phyloP scores from a whole-genome alignment of 2,113 vertebrate species.

The Cinclus cinclus region DNA sequence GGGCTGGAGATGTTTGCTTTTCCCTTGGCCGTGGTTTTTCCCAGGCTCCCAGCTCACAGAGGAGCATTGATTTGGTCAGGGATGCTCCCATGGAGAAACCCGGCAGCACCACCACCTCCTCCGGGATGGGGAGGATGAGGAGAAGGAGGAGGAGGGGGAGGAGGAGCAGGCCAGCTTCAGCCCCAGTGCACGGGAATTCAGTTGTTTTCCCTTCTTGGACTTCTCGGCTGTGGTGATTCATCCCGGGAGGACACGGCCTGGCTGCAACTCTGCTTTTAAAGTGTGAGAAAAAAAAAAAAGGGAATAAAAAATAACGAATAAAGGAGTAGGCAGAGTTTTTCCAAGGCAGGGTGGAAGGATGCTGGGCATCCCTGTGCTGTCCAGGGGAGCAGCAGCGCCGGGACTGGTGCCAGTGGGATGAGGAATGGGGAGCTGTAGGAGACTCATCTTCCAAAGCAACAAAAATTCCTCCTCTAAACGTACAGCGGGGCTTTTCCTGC shows the following conservation, averaged over 20 bases:
- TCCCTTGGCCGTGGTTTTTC: conserved; percentile 60
- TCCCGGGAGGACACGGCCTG: not conserved
- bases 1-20: conserved; percentile 66
- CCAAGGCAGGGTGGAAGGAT: not conserved
- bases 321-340: not conserved
- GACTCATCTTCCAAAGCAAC: not conserved
- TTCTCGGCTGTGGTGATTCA: not conserved
- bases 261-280: not conserved
- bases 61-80: not conserved
- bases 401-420: accelerated
- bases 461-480: not conserved
- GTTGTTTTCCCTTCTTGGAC: conserved; percentile 3
- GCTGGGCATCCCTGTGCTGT: not conserved
- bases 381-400: accelerated
- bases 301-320: not conserved
- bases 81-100: conserved; percentile 43
- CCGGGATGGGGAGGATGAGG: not conserved
- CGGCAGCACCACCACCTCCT: not conserved
- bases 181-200: not conserved
- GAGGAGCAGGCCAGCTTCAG: not conserved
- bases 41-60: conserved; percentile 61
- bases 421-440: accelerated
- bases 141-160: not conserved
- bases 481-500: not conserved
- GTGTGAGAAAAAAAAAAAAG: not conserved